Evolutionary conservation across 2,888 invertebrate species (phyloP).

Genomic region (Malthinus flaveolus): DNA sequence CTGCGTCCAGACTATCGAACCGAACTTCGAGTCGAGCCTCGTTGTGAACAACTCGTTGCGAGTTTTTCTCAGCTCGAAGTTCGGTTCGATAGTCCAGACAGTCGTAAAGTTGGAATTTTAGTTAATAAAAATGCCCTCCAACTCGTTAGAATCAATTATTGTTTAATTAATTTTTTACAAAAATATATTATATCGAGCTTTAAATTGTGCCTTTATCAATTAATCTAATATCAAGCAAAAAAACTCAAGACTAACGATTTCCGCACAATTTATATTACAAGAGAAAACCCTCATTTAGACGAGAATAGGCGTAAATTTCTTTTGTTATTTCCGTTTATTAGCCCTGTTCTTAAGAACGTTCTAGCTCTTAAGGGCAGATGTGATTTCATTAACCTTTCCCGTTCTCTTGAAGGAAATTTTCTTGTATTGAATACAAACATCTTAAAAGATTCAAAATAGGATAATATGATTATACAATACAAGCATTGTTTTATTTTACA

Average conservation of each 20-base stretch:
- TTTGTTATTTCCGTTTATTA: slow-evolving; percentile 32
- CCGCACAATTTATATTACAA: slow-evolving; percentile 31
- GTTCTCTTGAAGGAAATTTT: slow-evolving; percentile 19
- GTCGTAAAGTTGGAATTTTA: too few relatives aligned
- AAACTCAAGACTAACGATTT: slow-evolving; percentile 27
- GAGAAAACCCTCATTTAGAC: slow-evolving; percentile 29
- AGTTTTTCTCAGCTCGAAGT: too few relatives aligned
- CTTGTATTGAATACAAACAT: slow-evolving; percentile 21
- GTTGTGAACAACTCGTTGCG: too few relatives aligned
- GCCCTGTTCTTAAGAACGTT: slow-evolving; percentile 29
- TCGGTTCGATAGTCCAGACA: too few relatives aligned
- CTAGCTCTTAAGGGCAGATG: slow-evolving; percentile 28
- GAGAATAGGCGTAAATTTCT: slow-evolving; percentile 31
- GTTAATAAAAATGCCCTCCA: too few relatives aligned
- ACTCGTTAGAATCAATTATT: too few relatives aligned
- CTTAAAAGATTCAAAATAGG: slow-evolving; percentile 17
- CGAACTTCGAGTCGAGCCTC: too few relatives aligned
- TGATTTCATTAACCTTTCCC: slow-evolving; percentile 29
- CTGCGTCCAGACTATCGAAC: too few relatives aligned
- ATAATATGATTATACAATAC: slow-evolving; percentile 15
- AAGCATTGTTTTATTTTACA: too few relatives aligned
- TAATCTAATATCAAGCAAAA: slow-evolving; percentile 29
- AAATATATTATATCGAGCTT: too few relatives aligned
- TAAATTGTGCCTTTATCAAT: slow-evolving; percentile 13
- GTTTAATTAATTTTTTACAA: too few relatives aligned